phyloP scores from a whole-genome alignment of 2,888 invertebrate species.

The Lasioglossum villosulum region DNA sequence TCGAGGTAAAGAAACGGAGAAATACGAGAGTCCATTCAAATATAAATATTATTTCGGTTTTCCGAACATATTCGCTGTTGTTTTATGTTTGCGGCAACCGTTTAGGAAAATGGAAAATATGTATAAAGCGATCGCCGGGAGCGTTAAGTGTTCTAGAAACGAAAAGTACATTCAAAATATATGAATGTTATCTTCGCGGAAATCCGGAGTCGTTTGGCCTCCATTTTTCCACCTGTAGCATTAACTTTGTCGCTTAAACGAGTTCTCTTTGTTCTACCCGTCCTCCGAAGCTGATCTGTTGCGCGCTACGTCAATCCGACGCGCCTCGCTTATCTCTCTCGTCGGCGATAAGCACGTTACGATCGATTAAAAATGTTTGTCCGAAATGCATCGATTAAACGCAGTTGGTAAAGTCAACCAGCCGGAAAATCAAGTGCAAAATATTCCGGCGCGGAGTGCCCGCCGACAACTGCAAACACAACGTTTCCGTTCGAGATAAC shows the following conservation, averaged over 20 bases:
- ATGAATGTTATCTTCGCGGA: neutral
- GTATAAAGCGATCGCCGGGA: neutral
- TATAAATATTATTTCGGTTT: neutral
- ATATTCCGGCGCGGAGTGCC: neutral
- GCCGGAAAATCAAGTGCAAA: neutral
- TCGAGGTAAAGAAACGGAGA: neutral
- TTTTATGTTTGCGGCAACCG: neutral
- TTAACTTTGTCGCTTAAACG: neutral
- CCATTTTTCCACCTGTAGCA: neutral
- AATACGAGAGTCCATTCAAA: neutral
- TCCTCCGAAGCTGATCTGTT: neutral
- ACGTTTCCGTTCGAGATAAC: neutral
- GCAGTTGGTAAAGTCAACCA: neutral
- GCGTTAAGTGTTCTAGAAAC: neutral
- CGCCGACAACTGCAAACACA: neutral
- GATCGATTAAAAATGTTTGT: neutral
- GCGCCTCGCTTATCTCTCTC: neutral
- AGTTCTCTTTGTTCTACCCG: neutral
- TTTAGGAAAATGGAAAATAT: neutral
- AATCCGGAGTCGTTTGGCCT: neutral
- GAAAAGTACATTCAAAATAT: neutral
- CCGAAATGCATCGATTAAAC: too few species aligned
- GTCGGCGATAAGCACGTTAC: neutral
- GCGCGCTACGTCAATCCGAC: too few species aligned
- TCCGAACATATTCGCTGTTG: neutral